A percentile compares a stretch with the other conserved stretches of the same genome.
phyloP scores from a whole-genome alignment of 2,797 vertebrate species.

The Neoniphon sammara region DNA sequence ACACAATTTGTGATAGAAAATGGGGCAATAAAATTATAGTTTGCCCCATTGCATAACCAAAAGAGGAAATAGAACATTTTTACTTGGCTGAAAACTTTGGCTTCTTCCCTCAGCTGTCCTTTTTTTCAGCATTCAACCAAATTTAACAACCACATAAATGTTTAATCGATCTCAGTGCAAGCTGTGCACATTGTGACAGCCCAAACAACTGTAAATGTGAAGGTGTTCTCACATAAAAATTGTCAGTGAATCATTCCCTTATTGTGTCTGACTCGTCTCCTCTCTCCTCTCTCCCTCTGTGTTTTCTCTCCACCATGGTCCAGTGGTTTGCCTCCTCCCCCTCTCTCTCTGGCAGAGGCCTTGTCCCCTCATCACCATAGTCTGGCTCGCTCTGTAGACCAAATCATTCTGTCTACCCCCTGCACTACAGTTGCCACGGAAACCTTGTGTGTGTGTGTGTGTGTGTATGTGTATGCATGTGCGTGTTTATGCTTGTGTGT shows the following conservation, averaged over 20 bases:
- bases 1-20: background rate
- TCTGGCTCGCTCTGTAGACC: constrained; percentile 75
- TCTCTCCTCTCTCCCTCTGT: constrained; percentile 13
- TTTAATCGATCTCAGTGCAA: background rate
- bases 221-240: background rate
- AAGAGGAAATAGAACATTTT: background rate
- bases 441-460: constrained; percentile 66
- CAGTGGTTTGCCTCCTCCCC: constrained; percentile 10
- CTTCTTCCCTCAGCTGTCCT: background rate
- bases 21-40: constrained; percentile 5
- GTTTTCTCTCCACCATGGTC: constrained; percentile 33
- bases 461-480: no score
- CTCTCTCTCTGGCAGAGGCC: constrained; percentile 59
- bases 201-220: background rate
- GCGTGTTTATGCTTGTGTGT: constrained; percentile 37
- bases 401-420: constrained; percentile 79
- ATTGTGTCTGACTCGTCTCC: constrained; percentile 7
- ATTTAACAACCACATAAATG: no score
- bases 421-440: constrained; percentile 81
- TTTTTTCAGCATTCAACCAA: background rate
- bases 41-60: constrained; percentile 28
- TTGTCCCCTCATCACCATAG: constrained; percentile 70
- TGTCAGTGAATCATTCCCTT: background rate
- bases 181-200: background rate
- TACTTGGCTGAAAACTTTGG: background rate